phyloP scores from a whole-genome alignment of 2,888 invertebrate species.

The Yponomeuta plumbellus region DNA sequence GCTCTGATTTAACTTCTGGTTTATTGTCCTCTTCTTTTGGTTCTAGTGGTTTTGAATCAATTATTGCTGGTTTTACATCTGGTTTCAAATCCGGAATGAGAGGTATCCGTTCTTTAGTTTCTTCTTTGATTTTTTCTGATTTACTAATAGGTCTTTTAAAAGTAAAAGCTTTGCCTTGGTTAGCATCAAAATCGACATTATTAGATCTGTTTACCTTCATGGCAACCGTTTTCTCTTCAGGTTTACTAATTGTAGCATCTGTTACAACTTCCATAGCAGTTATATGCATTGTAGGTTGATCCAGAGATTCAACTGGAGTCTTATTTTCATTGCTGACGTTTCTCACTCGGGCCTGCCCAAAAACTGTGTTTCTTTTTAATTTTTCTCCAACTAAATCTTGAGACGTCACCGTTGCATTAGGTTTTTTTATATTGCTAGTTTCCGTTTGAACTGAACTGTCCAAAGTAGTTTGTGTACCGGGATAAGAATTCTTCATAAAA shows the following conservation, averaged over 20 bases:
- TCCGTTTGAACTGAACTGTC: conserved; percentile 11
- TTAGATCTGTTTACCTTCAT: not conserved
- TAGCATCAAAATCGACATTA: not conserved
- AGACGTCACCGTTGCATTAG: not conserved
- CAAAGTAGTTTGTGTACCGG: not conserved
- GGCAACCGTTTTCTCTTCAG: conserved; percentile 14
- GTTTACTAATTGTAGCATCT: conserved; percentile 16
- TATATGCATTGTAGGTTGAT: not conserved
- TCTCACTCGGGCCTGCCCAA: conserved; percentile 58
- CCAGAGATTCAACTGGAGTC: conserved; percentile 1
- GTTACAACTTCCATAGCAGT: conserved; percentile 11
- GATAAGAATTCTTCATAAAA: not conserved
- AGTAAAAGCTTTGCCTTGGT: conserved; percentile 18
- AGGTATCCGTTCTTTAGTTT: not conserved
- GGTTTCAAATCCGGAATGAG: not conserved
- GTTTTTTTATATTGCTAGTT: conserved; percentile 16
- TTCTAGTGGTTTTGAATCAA: conserved; percentile 8
- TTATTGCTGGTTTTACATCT: conserved; percentile 3
- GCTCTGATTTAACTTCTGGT: not conserved
- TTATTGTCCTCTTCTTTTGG: not conserved
- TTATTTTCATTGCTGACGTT: conserved; percentile 14
- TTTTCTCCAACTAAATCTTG: conserved; percentile 37
- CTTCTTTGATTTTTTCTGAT: conserved; percentile 20
- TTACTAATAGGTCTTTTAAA: conserved; percentile 26
- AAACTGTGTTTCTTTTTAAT: conserved; percentile 61